These are phyloP conservation scores for Sylvietta virens DNA, from an alignment of 2,113 vertebrate species.

Conservation along the genomic window DNA sequence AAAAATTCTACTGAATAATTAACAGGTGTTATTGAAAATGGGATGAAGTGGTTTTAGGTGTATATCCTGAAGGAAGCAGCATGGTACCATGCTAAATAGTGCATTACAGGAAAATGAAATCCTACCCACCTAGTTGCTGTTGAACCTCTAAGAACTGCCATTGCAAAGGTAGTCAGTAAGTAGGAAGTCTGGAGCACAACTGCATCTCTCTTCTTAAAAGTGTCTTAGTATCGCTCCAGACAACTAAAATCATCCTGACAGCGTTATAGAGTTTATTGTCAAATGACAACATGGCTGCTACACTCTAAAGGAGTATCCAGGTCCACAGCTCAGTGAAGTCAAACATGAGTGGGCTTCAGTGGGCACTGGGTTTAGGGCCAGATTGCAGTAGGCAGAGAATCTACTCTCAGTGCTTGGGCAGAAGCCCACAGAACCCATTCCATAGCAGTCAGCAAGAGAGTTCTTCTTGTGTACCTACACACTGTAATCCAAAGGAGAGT, in stretches of 20 bases:
- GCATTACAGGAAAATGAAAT: background rate
- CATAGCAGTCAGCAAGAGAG: background rate
- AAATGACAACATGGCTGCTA: background rate
- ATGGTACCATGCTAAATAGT: background rate
- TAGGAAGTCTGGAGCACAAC: background rate
- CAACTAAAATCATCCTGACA: background rate
- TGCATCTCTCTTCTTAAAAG: background rate
- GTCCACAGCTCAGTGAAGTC: background rate
- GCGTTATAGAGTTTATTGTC: background rate
- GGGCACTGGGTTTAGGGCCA: background rate
- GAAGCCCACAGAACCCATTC: background rate
- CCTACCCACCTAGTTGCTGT: background rate
- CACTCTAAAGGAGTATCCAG: background rate
- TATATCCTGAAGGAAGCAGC: conserved; percentile 3
- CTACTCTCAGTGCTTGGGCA: background rate
- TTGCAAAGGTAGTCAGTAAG: background rate
- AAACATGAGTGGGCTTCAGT: background rate
- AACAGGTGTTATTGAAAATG: background rate
- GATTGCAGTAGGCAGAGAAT: background rate
- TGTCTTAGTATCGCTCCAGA: background rate
- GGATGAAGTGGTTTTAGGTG: background rate
- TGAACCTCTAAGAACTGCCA: conserved; percentile 1
- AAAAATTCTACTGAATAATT: background rate
- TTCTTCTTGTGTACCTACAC: background rate
- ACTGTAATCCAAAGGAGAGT: background rate